These are phyloP conservation scores for Papilio polytes DNA, from an alignment of 1,140 invertebrate genomes.

Conservation along the genomic window DNA sequence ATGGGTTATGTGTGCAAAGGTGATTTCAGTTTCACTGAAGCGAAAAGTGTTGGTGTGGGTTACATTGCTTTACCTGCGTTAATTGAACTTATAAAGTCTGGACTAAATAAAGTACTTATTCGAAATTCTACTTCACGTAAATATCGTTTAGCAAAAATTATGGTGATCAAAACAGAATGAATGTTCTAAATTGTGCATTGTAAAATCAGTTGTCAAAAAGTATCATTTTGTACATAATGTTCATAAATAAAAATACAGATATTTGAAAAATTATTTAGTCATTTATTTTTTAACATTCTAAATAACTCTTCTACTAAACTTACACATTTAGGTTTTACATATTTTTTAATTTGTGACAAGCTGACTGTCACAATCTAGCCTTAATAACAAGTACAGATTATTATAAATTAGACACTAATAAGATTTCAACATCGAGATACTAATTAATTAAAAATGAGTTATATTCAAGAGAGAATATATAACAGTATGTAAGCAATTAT, in stretches of 20 bases:
- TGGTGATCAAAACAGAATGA: slow-evolving; percentile 54
- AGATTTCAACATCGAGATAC: not conserved
- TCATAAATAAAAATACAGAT: not conserved
- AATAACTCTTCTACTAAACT: slow-evolving; percentile 23
- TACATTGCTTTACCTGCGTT: slow-evolving; percentile 87
- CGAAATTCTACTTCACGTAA: slow-evolving; percentile 68
- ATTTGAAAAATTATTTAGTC: slow-evolving; percentile 18
- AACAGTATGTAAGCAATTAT: not conserved
- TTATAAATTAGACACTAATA: slow-evolving; percentile 11
- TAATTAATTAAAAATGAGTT: not conserved
- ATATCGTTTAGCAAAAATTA: slow-evolving; percentile 67
- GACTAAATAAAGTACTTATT: slow-evolving; percentile 62
- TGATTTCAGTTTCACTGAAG: slow-evolving; percentile 88
- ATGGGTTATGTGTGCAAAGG: slow-evolving; percentile 90
- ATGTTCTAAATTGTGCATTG: not conserved
- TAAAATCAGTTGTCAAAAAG: not conserved
- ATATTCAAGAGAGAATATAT: not conserved
- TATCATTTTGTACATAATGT: not conserved
- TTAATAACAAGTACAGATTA: slow-evolving; percentile 1
- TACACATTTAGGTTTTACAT: slow-evolving; percentile 11
- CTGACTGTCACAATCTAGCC: not conserved
- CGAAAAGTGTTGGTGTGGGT: slow-evolving; percentile 86
- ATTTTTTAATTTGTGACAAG: not conserved
- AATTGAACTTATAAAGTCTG: slow-evolving; percentile 70
- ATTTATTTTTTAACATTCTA: slow-evolving; percentile 21